Base-by-base conservation (phyloP, 2,797 vertebrate genomes). In the Melanotaenia boesemani region DNA sequence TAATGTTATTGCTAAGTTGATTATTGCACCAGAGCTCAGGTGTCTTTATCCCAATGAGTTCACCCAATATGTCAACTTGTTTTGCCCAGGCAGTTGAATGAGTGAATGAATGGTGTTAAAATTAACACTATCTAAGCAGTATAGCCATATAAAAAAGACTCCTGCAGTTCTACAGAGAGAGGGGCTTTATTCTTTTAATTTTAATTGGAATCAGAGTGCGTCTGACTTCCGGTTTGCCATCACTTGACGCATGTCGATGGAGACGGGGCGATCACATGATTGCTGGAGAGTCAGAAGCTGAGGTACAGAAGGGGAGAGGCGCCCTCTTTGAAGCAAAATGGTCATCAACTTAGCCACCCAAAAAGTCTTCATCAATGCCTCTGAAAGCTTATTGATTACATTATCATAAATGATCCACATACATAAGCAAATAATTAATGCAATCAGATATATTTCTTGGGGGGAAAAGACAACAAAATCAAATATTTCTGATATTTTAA, bases 231-330 rank as follows among this genome's bases (percentile, higher is more conserved):
- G 72, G 34, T 39, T 70, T 28, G 26, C 41, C 44, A 34, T 1
- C 1, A 9, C 88, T 92, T 92, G 82, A 92, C 73, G 61, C 67
- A 80, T 76, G 75, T 83, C 94, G 95, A 89, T 92, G 89, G 80
- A 91, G 86, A 89, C 88, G 88, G 85, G 64, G 82, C 82, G 91
- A 93, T 97, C 96, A 96, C 96, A 94, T 97, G 96, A 97, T 89
- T 85, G 83, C 89, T 91, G 72, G 75, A 94, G 95, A 95, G 94
- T 95, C 94, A 95, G 90, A 90, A 90, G 86, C 84, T 83, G 89
- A 89, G 87, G 86, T 85, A 88, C 89, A 83, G 90, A 89, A 90
- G 90, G 88, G 91, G 85, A 92, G 91, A 94, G 93, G 95, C 95
- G 95, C 93, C 93, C 91, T 94, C 95, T 96, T 96, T 94, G 91